Conservation (phyloP, 2,113 vertebrate genomes). For the Pseudonaja textilis region DNA sequence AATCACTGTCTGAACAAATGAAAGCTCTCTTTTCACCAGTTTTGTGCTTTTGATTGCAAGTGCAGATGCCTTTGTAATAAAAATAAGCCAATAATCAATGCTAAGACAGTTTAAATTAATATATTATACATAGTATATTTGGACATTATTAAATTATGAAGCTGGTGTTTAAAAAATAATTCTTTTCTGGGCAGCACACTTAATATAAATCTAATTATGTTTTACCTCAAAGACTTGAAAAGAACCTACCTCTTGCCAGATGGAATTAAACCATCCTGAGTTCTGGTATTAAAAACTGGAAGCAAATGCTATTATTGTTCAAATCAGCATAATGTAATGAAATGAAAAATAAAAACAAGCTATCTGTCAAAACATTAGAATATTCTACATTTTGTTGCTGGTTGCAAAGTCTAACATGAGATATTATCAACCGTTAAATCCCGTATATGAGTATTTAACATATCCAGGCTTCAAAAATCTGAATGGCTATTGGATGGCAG, state of each 20-base stretch:
- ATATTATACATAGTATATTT: not conserved
- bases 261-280: not conserved
- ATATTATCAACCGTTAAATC: not conserved
- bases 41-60: not conserved
- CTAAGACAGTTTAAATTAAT: not conserved
- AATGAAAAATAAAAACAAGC: not conserved
- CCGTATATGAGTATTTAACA: not conserved
- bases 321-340: not conserved
- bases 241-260: not conserved
- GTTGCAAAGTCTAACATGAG: not conserved
- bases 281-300: not conserved
- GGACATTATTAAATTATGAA: not conserved
- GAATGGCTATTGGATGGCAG: not conserved
- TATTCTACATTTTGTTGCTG: not conserved
- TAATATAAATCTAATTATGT: not conserved
- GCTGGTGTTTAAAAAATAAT: fast-evolving
- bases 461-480: not conserved
- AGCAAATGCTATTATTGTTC: not conserved
- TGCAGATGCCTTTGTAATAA: not conserved
- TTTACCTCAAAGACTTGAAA: not conserved
- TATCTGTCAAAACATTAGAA: not conserved
- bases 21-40: not conserved
- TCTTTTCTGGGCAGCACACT: not conserved
- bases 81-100: not conserved
- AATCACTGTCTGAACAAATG: not conserved